Conservation (phyloP, 2,888 invertebrate species). For the Allophyes oxyacanthae region DNA sequence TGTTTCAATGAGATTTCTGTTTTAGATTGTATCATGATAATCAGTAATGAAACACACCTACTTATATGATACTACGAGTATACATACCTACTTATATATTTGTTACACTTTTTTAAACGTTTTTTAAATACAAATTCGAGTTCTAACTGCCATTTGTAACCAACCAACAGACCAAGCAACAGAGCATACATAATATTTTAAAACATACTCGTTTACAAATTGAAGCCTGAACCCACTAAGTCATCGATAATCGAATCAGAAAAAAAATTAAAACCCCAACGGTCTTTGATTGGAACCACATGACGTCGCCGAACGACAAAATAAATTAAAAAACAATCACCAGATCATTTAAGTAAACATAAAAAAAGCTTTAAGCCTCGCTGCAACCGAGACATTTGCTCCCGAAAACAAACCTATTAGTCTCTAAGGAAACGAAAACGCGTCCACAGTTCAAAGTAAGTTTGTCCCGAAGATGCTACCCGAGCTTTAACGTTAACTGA, state of each 20-base stretch:
- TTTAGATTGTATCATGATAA: too few relatives aligned
- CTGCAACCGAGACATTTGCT: conserved; percentile 81
- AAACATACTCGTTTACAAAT: conserved; percentile 32
- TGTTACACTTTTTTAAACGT: too few relatives aligned
- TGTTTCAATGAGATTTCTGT: too few relatives aligned
- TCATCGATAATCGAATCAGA: conserved; percentile 65
- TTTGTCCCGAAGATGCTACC: conserved; percentile 64
- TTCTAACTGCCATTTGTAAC: neutral
- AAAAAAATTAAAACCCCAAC: conserved; percentile 79
- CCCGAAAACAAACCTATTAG: conserved; percentile 75
- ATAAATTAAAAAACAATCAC: conserved; percentile 89
- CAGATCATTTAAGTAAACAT: conserved; percentile 87
- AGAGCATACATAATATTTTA: conserved; percentile 5
- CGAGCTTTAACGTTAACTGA: conserved; percentile 72
- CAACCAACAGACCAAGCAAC: too few relatives aligned
- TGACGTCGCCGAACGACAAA: conserved; percentile 83
- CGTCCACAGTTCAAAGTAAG: conserved; percentile 61
- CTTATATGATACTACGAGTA: too few relatives aligned
- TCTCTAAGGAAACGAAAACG: conserved; percentile 56
- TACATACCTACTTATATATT: too few relatives aligned
- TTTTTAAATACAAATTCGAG: neutral
- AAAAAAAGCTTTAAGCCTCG: conserved; percentile 83
- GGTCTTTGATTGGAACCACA: conserved; percentile 86
- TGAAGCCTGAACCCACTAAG: conserved; percentile 48
- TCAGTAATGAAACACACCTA: too few relatives aligned